These are phyloP conservation scores for Butorides virescens DNA, from an alignment of 2,113 vertebrate genomes.

Conservation along the genomic window DNA sequence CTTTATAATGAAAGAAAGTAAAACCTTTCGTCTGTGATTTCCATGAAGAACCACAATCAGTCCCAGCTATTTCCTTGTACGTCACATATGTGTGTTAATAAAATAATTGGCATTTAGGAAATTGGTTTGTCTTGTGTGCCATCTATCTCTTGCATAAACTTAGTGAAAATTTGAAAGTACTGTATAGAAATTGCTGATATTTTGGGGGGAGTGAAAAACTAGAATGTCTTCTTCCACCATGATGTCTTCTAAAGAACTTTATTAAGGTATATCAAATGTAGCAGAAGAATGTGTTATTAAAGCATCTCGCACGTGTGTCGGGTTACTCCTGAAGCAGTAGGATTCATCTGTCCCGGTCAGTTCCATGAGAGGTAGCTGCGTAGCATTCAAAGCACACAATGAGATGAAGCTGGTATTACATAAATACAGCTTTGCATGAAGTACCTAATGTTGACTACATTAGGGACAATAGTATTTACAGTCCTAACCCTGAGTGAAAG, in stretches of 20 bases:
- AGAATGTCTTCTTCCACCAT: neutral
- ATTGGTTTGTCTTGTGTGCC: neutral
- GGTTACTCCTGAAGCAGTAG: neutral
- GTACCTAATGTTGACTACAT: neutral
- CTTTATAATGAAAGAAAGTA: neutral
- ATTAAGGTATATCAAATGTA: neutral
- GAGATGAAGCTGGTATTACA: slow-evolving; percentile 4
- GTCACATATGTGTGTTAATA: neutral
- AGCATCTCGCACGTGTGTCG: neutral
- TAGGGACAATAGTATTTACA: neutral
- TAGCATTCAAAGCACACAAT: neutral
- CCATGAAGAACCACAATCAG: neutral
- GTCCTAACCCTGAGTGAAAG: neutral
- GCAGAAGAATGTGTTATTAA: neutral
- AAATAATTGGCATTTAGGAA: neutral
- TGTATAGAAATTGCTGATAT: neutral
- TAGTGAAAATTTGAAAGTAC: neutral
- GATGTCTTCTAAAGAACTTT: neutral
- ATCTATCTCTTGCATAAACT: neutral
- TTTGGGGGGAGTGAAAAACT: neutral
- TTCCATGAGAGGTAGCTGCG: neutral
- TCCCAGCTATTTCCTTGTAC: neutral
- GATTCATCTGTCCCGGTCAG: slow-evolving; percentile 5
- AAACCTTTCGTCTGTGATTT: neutral
- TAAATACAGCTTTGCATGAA: slow-evolving; percentile 36